Evolutionary conservation across 2,797 vertebrate species (phyloP).

Genomic region (Euthynnus affinis): DNA sequence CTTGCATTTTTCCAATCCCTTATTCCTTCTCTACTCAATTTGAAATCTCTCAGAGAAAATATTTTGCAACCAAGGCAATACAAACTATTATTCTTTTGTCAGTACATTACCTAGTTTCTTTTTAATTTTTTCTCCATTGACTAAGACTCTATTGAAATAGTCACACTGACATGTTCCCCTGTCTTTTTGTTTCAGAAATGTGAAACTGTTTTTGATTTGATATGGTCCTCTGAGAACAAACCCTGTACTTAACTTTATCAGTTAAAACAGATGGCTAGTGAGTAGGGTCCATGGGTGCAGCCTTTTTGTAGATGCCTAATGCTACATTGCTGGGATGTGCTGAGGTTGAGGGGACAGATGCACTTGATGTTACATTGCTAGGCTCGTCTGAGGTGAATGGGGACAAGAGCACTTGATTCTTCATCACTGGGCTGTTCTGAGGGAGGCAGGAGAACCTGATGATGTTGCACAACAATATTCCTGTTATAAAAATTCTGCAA

Average conservation of each 20-base stretch:
- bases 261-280: background rate
- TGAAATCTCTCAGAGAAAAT: background rate
- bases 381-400: no score
- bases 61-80: background rate
- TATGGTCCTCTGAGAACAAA: background rate
- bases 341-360: background rate
- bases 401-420: no score
- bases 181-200: background rate
- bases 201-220: background rate
- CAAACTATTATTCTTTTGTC: background rate
- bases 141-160: background rate
- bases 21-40: background rate
- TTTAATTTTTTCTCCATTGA: background rate
- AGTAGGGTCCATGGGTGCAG: background rate
- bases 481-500: no score
- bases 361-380: no score
- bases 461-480: no score
- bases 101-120: background rate
- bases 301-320: background rate
- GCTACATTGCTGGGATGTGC: background rate
- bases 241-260: background rate
- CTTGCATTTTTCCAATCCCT: conserved; percentile 16
- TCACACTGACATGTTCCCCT: background rate
- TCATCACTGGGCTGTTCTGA: no score
- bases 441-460: no score